Evolutionary conservation across 2,888 invertebrate species (phyloP), one percentile per base, ranked within the genome.

Genomic region (Coremacera marginata): DNA sequence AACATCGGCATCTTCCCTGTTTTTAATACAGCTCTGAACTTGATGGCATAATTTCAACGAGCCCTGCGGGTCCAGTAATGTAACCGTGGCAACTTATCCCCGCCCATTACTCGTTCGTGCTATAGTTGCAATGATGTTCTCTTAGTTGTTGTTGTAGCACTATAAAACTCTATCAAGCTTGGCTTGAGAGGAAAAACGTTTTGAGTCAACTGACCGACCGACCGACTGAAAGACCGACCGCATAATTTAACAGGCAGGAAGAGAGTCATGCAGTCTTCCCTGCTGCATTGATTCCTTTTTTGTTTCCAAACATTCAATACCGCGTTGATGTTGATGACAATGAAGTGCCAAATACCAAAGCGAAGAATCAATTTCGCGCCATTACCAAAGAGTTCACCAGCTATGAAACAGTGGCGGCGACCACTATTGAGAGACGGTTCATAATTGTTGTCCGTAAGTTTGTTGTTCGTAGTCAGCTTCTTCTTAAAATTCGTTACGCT

Each of bases 11-110:
- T 27, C 34, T 34, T 37, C 22, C 60, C 49, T 16, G 51, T 82
- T 84, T 85, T 84, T 87, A 65, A 52, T 34, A 77, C 51, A 49
- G 73, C 84, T 85, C 83, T 86, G 86, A 88, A 86, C 88, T 88
- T 89, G 89, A 89, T 89, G 89, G 89, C 89, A 89, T 89, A 89
- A 89, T 89, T 89, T 89, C 86, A 88, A 85, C 86, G 83, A 82
- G 85, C 85, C 87, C 86, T 82, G 79, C 80, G 81, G 88, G 84
- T 82, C 84, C 85, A 84, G 85, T 86, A 86, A 84, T 85, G 84
- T 87, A 82, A 84, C 83, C 81, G 83, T 82, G 80, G 84, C 9
- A 19, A 31, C 25, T 60, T 25, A 60, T 8, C 27, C 60, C 27
- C 25, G 27, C 25, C 14, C 60, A 31, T 5, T 27, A 16, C 27